Evolutionary conservation across 2,113 vertebrate genomes (phyloP), one percentile per base, ranked within the genome.

Genomic region (Neomonachus schauinslandi): DNA sequence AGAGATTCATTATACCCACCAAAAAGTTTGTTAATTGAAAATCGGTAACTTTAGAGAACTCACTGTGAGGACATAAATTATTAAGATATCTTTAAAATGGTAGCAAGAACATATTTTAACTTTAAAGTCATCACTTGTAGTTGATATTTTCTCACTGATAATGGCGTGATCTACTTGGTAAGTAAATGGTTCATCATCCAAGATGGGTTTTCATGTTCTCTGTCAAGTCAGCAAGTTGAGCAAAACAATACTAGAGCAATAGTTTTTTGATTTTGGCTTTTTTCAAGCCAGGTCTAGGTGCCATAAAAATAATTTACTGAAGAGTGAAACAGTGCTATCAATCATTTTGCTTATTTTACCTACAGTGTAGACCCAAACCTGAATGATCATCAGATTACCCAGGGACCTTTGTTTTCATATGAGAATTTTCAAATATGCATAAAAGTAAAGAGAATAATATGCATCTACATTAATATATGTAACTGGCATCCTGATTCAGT

Each of bases 401-500:
- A 53, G 21, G 28, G 4, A 82, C 9, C 15, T 91, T 97, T 95
- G 16, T 81, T 76, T 92, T 89, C 89, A 81, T 88, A 57, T 89
- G 28, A 87, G 63, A 90, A 91, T 74, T 90, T 96, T 96, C 81
- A 97, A 90, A 63, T 89, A 65, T 16, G n/a, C 14, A 84, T 14
- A 95, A 21, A 89, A 95, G 4, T 88, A 57, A 71, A 90, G 31
- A 89, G 33, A 85, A 59, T 59, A 79, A 19, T 86, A 26, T 51
- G 14, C 33, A 72, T 53, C 36, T 91, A 36, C 2, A 39, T 65
- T 63, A 89, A 33, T 85, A 76, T 55, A 74, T 33, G 65, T 76
- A 59, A 14, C 31, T 94, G 3, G 90, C 2, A 26, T 55, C 28
- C 33, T 46, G 26, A 59, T 84, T 96, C 11, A 49, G 8, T 13